Percentiles rank a stretch among this genome's conserved stretches.
These are phyloP conservation scores for Zelleria hepariella DNA, from an alignment of 2,888 invertebrate genomes.

Conservation along the genomic window DNA sequence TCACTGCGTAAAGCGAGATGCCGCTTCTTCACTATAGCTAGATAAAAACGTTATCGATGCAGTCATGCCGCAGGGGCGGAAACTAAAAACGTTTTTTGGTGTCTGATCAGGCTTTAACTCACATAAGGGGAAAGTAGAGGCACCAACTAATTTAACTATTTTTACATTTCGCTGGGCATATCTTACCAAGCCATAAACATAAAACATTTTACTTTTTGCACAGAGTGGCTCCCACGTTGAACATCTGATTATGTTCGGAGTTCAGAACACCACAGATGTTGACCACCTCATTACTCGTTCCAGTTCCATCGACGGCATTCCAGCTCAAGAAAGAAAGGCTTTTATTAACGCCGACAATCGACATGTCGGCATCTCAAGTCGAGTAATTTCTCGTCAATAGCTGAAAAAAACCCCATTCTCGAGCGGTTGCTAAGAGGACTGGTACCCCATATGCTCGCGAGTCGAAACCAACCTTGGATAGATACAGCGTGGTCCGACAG, in stretches of 20 bases:
- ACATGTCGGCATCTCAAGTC: neutral
- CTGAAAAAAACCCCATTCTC: neutral
- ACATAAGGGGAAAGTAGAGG: too few relatives aligned
- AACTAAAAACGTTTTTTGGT: too few relatives aligned
- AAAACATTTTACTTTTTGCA: too few relatives aligned
- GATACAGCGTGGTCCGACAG: constrained; percentile 85
- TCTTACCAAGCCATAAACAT: too few relatives aligned
- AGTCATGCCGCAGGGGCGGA: too few relatives aligned
- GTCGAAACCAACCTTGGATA: constrained; percentile 79
- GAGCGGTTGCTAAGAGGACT: neutral
- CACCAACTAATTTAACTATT: too few relatives aligned
- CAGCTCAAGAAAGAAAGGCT: neutral
- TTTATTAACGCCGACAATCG: neutral
- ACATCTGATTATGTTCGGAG: too few relatives aligned
- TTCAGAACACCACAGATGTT: neutral
- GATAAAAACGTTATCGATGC: too few relatives aligned
- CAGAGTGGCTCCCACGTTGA: too few relatives aligned
- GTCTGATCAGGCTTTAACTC: too few relatives aligned
- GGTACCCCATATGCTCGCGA: neutral
- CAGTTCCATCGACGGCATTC: neutral
- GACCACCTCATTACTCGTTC: neutral
- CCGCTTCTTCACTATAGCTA: neutral
- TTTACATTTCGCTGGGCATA: too few relatives aligned
- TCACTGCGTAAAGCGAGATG: neutral
- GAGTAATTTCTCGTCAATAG: neutral